Evolutionary conservation across 1,140 invertebrate genomes (phyloP), one percentile per base, ranked within the genome.

Genomic region (Macrosteles quadrilineatus): DNA sequence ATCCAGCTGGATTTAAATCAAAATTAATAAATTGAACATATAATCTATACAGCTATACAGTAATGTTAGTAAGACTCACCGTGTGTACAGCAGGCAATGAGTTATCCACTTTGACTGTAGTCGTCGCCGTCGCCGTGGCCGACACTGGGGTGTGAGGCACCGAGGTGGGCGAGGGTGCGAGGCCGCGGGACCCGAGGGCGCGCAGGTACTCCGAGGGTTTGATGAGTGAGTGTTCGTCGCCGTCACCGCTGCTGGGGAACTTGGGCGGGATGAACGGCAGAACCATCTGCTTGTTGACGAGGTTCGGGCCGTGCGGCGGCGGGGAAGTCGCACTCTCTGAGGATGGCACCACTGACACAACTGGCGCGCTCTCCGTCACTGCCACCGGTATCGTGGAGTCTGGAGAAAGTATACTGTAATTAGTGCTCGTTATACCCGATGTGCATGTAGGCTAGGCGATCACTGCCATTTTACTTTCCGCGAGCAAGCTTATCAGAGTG

Each of bases 191-290:
- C 78, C 87, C 86, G 78, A 95, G 91, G 77, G 91, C 93, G 75
- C 89, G 88, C 69, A 96, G 83, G 81, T 96, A 96, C 80, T 96
- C 94, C 36, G 92, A 94, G 45, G 94, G 94, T 78, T 96, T 96
- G 77, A 71, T 83, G 27, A 59, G 55, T 2, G 55, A 59, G 55
- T 59, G 21, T 30, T 25, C 21, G 55, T 59, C 55, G 84, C 76
- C 74, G 83, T 74, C 84, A 36, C 32, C 32, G 73, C 83, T 85
- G 76, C 87, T 85, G 31, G 88, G 88, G 82, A 96, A 95, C 79
- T 91, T 91, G 27, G 94, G 93, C 53, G 93, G 93, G 78, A 96
- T 90, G 84, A 96, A 95, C 71, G 93, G 91, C 69, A 93, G 81
- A 73, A 88, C 91, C 80, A 91, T 86, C 80, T 93, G 92, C 80